Base-by-base conservation (phyloP, 2,888 invertebrate species). In the Serripes groenlandicus region DNA sequence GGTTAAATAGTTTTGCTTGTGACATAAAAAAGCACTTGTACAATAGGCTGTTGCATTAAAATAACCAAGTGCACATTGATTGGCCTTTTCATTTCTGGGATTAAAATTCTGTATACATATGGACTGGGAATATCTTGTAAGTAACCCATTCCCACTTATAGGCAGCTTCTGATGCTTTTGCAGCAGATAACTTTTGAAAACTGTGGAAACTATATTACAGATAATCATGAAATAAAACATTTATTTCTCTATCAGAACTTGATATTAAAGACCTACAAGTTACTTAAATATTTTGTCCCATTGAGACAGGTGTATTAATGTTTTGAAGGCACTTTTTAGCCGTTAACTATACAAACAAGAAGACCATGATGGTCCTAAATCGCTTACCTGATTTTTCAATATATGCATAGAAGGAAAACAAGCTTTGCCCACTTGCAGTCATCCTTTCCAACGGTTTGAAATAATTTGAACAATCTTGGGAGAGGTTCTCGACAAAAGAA, bases 301-400 rank as follows among this genome's bases (percentile, higher is more conserved):
- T 30, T 62, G 62, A 62, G 62, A 62, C 62, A 62, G 62, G 62
- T 62, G 23, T 15, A 26, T 58, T n/a, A n/a, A 58, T 62, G 62
- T 66, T 71, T 72, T 58, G 56, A 78, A 78, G 78, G 78, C 78
- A 78, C 78, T 78, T 78, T 52, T 37, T 78, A 64, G 78, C 78
- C 78, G 34, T 62, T 58, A 62, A 60, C 62, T 32, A 62, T 11
- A 21, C 28, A 32, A 32, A 62, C 62, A 62, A 32, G 62, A 62
- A n/a, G n/a, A 1, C 3, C 3, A 58, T 21, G n/a, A 32, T 62
- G 62, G 62, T 32, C 62, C 62, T 62, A 7, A 62, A 1, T 26
- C 62, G 4, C 30, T 34, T 26, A 62, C 62, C n/a, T n/a, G n/a
- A n/a, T n/a, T n/a, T n/a, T n/a, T n/a, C n/a, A n/a, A n/a, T n/a